phyloP scores from a whole-genome alignment of 2,113 vertebrate species.

The Oostethus manadensis region DNA sequence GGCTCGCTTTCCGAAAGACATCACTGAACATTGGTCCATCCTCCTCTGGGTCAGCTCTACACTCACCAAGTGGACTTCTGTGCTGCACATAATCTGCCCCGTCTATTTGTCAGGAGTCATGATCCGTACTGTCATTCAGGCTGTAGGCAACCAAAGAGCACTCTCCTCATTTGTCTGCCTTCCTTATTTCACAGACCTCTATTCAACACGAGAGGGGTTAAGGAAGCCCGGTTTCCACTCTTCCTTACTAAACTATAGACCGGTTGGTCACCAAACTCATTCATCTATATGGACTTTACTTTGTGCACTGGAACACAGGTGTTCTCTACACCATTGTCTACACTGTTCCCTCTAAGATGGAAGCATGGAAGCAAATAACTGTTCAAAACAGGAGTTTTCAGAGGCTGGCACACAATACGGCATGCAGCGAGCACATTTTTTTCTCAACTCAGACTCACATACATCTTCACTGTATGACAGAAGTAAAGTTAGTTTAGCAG shows the following conservation, averaged over 20 bases:
- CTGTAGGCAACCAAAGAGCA: slow-evolving; percentile 28
- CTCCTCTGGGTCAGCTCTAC: slow-evolving; percentile 35
- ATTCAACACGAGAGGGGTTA: not conserved
- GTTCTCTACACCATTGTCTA: too few species aligned
- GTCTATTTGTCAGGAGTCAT: slow-evolving; percentile 32
- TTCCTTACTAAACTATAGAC: not conserved
- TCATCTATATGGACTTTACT: too few species aligned
- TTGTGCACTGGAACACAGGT: too few species aligned
- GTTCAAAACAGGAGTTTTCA: too few species aligned
- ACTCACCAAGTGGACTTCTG: slow-evolving; percentile 34
- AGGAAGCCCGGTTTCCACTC: not conserved
- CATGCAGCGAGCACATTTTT: too few species aligned
- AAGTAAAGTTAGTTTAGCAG: too few species aligned
- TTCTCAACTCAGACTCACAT: too few species aligned
- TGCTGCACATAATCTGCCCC: slow-evolving; percentile 45
- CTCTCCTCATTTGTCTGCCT: slow-evolving; percentile 26
- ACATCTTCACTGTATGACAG: too few species aligned
- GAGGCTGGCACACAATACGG: too few species aligned
- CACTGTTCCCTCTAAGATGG: too few species aligned
- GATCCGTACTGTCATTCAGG: slow-evolving; percentile 52
- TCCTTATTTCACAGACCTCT: slow-evolving; percentile 1
- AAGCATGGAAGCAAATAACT: too few species aligned
- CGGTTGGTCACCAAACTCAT: too few species aligned
- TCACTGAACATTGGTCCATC: slow-evolving; percentile 29
- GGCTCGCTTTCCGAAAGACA: slow-evolving; percentile 30